Percentiles rank a stretch among this genome's conserved stretches.
Evolutionary conservation across 2,888 invertebrate species (phyloP).

Genomic region (Lasius fuliginosus): DNA sequence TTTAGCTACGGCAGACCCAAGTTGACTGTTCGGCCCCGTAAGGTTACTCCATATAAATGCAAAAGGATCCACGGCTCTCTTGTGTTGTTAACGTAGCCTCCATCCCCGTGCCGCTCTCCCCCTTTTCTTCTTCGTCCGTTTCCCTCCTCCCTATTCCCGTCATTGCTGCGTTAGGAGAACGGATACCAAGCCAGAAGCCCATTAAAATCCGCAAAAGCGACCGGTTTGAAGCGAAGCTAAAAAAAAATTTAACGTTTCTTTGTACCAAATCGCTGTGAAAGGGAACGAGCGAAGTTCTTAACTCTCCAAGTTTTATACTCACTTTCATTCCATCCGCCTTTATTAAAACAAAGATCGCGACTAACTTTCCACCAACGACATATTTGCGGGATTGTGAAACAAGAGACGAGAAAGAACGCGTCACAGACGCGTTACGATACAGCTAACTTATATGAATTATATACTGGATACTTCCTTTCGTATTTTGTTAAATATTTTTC

Average conservation of each 20-base stretch:
- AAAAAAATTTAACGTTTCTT: conserved; percentile 71
- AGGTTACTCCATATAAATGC: conserved; percentile 80
- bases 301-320: conserved; percentile 48
- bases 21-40: conserved; percentile 77
- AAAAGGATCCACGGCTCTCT: conserved; percentile 77
- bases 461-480: neutral
- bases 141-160: conserved; percentile 36
- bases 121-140: conserved; percentile 45
- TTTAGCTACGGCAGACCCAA: conserved; percentile 75
- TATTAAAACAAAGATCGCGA: conserved; percentile 56
- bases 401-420: conserved; percentile 1
- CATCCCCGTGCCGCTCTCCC: conserved; percentile 20
- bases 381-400: conserved; percentile 38
- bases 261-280: conserved; percentile 64
- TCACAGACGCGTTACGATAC: conserved; percentile 14
- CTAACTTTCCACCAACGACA: conserved; percentile 47
- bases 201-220: conserved; percentile 76
- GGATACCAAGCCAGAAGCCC: conserved; percentile 75
- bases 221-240: conserved; percentile 60
- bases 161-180: conserved; percentile 65
- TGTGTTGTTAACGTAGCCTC: conserved; percentile 76
- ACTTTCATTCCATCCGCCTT: conserved; percentile 50
- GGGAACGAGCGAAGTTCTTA: conserved; percentile 58
- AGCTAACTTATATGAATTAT: conserved; percentile 4
- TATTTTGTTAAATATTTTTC: conserved; percentile 10